Evolutionary conservation across 2,113 vertebrate genomes (phyloP).

Genomic region (Cyanoderma ruficeps): DNA sequence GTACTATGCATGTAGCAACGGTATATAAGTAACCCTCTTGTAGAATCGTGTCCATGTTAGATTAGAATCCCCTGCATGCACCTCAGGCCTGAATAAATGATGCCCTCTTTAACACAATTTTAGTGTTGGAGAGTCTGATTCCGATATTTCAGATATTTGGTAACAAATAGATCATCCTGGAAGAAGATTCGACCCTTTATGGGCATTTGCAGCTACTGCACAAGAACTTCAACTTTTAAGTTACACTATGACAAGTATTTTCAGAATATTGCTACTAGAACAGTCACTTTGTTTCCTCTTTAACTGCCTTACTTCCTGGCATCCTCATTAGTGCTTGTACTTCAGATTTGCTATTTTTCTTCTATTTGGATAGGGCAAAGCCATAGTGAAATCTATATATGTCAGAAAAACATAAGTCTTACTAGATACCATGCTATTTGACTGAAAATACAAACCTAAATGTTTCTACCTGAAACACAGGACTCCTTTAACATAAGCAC

Average conservation of each 20-base stretch:
- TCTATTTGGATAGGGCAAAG: neutral
- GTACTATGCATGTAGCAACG: neutral
- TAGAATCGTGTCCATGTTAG: neutral
- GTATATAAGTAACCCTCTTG: neutral
- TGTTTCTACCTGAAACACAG: neutral
- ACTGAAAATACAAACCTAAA: neutral
- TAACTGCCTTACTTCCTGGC: neutral
- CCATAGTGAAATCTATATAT: neutral
- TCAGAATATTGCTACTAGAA: neutral
- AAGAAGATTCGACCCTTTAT: neutral
- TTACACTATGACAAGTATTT: neutral
- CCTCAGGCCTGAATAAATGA: neutral
- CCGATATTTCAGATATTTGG: neutral
- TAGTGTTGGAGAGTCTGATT: neutral
- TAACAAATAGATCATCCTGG: neutral
- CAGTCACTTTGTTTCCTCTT: neutral
- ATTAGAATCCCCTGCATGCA: neutral
- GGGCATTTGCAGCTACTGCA: neutral
- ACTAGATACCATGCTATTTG: neutral
- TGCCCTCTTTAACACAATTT: neutral
- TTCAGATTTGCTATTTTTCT: neutral
- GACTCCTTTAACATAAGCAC: neutral
- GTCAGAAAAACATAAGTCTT: neutral
- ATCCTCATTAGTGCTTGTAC: neutral
- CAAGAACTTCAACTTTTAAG: neutral